Evolutionary conservation across 2,113 vertebrate genomes (phyloP).

Genomic region (Labrus mixtus): DNA sequence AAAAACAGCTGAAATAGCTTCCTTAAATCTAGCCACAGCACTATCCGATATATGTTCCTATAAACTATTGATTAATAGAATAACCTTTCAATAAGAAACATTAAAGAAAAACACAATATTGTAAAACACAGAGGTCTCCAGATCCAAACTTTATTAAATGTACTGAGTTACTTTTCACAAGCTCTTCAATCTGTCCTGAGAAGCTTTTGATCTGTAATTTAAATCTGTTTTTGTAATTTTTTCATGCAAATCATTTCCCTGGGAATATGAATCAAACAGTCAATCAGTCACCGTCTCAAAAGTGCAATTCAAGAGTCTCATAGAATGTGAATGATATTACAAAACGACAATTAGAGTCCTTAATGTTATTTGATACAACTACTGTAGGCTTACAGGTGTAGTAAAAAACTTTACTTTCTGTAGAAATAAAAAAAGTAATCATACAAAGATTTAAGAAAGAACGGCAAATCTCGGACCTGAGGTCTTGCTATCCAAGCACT

Average conservation of each 20-base stretch:
- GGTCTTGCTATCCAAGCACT: slow-evolving; percentile 3
- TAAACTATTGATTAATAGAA: too few relatives aligned
- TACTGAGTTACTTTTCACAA: too few relatives aligned
- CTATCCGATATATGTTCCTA: too few relatives aligned
- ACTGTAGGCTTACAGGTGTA: too few relatives aligned
- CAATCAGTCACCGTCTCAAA: background rate
- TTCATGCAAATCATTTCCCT: background rate
- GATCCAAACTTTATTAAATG: too few relatives aligned
- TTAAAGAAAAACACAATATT: too few relatives aligned
- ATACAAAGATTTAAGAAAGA: slow-evolving; percentile 7
- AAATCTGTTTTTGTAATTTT: background rate
- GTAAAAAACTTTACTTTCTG: background rate
- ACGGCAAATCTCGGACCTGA: slow-evolving; percentile 18
- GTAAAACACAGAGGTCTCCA: too few relatives aligned
- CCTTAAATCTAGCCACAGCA: too few relatives aligned
- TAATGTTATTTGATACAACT: background rate
- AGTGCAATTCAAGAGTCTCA: background rate
- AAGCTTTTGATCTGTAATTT: too few relatives aligned
- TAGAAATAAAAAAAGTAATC: background rate
- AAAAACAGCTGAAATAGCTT: too few relatives aligned
- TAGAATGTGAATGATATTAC: background rate
- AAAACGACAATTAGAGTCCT: background rate
- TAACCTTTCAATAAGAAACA: too few relatives aligned
- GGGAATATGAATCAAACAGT: background rate
- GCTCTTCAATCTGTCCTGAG: too few relatives aligned